Evolutionary conservation across 2,797 vertebrate species (phyloP).

Genomic region (Decapterus maruadsi): DNA sequence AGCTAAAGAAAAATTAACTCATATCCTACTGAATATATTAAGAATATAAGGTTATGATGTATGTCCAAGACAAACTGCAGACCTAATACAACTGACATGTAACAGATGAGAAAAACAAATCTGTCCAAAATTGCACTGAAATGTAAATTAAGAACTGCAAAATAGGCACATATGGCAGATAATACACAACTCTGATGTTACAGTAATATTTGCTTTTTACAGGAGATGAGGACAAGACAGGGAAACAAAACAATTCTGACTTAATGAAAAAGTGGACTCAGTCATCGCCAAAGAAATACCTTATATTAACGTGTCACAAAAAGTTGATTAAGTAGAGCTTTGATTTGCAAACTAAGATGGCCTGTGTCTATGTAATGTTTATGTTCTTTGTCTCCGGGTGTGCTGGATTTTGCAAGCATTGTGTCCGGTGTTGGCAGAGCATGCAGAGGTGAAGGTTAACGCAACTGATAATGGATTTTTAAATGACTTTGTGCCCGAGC

Average conservation of each 20-base stretch:
- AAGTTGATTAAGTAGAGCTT: constrained; percentile 36
- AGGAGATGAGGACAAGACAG: constrained; percentile 6
- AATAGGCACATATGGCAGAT: constrained; percentile 83
- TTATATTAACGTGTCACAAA: constrained; percentile 13
- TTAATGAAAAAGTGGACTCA: constrained; percentile 49
- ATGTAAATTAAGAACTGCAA: constrained; percentile 62
- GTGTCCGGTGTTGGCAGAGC: constrained; percentile 40
- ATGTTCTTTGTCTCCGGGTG: constrained; percentile 9
- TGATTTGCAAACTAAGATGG: constrained; percentile 40
- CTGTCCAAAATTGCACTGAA: constrained; percentile 28
- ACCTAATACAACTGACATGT: constrained; percentile 45
- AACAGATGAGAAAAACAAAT: constrained; percentile 48
- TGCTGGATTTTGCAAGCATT: constrained; percentile 26
- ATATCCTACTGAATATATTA: constrained; percentile 48
- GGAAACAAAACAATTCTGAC: constrained; percentile 28
- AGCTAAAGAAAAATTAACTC: constrained; percentile 24
- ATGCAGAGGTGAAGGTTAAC: constrained; percentile 58
- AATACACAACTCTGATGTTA: constrained; percentile 55
- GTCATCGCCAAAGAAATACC: not conserved
- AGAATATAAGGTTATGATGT: constrained; percentile 23
- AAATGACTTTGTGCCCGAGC: not conserved
- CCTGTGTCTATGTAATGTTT: not conserved
- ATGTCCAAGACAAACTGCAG: constrained; percentile 32
- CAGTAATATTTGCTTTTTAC: constrained; percentile 45
- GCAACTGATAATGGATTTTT: constrained; percentile 16